phyloP scores from a whole-genome alignment of 2,797 vertebrate genomes.

The Falco peregrinus region DNA sequence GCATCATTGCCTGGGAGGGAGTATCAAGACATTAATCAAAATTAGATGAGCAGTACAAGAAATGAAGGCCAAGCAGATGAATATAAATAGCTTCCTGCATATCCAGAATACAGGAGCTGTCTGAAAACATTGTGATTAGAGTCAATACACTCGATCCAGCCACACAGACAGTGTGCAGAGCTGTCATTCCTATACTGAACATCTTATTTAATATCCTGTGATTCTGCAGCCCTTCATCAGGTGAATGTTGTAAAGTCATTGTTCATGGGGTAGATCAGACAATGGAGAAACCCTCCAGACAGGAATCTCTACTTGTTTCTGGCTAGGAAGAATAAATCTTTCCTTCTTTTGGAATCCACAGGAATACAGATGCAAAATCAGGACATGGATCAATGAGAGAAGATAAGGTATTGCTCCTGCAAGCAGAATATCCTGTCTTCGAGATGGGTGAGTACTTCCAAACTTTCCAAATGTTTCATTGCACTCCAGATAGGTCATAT shows the following conservation, averaged over 20 bases:
- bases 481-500: neutral
- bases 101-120: neutral
- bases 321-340: slow-evolving; percentile 12
- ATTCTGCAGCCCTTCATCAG: neutral
- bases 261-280: neutral
- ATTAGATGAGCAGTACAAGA: slow-evolving; percentile 13
- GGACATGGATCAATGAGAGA: neutral
- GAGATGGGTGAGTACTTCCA: slow-evolving; percentile 27
- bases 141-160: neutral
- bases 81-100: neutral
- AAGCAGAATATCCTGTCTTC: slow-evolving; percentile 28
- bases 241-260: neutral
- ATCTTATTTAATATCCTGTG: neutral
- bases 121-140: neutral
- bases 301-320: neutral
- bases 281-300: neutral
- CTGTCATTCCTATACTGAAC: neutral
- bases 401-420: slow-evolving; percentile 10
- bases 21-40: slow-evolving; percentile 9
- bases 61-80: neutral
- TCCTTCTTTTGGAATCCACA: slow-evolving; percentile 30
- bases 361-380: slow-evolving; percentile 34
- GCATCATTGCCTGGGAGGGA: neutral
- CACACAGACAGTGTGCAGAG: neutral
- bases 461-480: slow-evolving; percentile 9